Conservation (phyloP, 2,888 invertebrate species). For the Parnassius smintheus region DNA sequence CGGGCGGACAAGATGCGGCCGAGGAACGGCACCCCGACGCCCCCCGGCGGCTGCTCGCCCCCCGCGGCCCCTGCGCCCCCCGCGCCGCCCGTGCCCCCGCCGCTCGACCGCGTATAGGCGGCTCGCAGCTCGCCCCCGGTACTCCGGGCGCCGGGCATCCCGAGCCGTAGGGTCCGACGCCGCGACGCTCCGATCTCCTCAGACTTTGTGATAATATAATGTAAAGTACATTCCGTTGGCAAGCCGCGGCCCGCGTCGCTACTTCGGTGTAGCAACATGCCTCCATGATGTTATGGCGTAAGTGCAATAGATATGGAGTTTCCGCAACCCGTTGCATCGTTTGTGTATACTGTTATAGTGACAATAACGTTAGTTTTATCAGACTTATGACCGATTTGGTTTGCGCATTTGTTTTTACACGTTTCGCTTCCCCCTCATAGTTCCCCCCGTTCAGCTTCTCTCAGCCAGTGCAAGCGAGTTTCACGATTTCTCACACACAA, state of each 20-base stretch:
- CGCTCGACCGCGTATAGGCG: slow-evolving; percentile 46
- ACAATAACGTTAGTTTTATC: slow-evolving; percentile 63
- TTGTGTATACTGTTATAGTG: slow-evolving; percentile 66
- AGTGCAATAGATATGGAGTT: slow-evolving; percentile 39
- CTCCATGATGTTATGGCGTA: slow-evolving; percentile 26
- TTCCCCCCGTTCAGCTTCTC: slow-evolving; percentile 37
- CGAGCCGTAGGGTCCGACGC: slow-evolving; percentile 33
- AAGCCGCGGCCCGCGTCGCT: slow-evolving; percentile 14
- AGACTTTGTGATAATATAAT: slow-evolving; percentile 71
- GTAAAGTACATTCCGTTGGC: slow-evolving; percentile 73
- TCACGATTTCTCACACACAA: slow-evolving; percentile 36
- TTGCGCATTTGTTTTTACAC: slow-evolving; percentile 27
- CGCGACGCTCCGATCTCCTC: slow-evolving; percentile 56
- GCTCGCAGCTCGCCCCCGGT: slow-evolving; percentile 43
- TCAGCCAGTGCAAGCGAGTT: slow-evolving; percentile 37
- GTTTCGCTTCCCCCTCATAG: slow-evolving; percentile 34
- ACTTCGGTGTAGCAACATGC: slow-evolving; percentile 12
- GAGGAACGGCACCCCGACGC: slow-evolving; percentile 63
- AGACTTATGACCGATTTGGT: slow-evolving; percentile 37
- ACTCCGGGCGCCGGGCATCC: slow-evolving; percentile 39
- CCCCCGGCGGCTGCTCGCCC: slow-evolving; percentile 47
- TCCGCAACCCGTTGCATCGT: slow-evolving; percentile 24
- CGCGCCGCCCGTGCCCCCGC: slow-evolving; percentile 39
- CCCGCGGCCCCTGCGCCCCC: slow-evolving; percentile 35
- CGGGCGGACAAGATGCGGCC: slow-evolving; percentile 73